A percentile compares a stretch with the other conserved stretches of the same genome.
phyloP scores from a whole-genome alignment of 1,140 invertebrate species.

The Drosophila lacertosa region DNA sequence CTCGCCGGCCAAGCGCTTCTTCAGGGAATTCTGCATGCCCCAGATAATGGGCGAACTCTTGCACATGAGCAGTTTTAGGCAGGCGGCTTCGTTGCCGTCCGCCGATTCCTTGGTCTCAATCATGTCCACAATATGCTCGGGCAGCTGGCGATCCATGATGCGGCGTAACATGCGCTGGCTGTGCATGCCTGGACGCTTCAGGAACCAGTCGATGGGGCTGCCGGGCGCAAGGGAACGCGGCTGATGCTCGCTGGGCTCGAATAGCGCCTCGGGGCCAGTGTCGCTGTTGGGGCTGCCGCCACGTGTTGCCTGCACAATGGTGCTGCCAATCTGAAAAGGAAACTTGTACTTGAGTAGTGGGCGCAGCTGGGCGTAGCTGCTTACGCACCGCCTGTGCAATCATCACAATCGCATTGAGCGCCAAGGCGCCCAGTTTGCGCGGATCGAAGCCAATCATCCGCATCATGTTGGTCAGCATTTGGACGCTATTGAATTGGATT shows the following conservation, averaged over 20 bases:
- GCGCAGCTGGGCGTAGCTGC: too few species aligned
- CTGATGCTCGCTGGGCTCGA: constrained; percentile 59
- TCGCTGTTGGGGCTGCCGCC: constrained; percentile 14
- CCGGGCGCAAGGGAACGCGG: constrained; percentile 65
- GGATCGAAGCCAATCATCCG: constrained; percentile 90
- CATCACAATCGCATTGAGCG: constrained; percentile 91
- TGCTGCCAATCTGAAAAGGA: constrained; percentile 64
- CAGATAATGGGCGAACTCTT: constrained; percentile 90
- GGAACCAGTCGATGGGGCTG: constrained; percentile 85
- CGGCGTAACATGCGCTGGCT: constrained; percentile 86
- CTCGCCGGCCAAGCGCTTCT: constrained; percentile 71
- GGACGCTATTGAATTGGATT: constrained; percentile 56
- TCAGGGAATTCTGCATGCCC: constrained; percentile 89
- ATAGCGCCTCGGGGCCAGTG: constrained; percentile 61
- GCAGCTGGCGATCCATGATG: constrained; percentile 86
- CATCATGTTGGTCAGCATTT: constrained; percentile 88
- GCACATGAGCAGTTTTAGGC: constrained; percentile 90
- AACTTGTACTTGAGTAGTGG: background rate
- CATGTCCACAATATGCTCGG: constrained; percentile 85
- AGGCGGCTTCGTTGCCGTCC: constrained; percentile 85
- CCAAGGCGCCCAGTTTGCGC: constrained; percentile 90
- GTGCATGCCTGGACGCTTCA: constrained; percentile 84
- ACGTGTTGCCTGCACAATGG: constrained; percentile 55
- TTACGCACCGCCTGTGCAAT: constrained; percentile 91
- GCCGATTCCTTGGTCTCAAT: constrained; percentile 85